Percentiles rank a stretch among this genome's conserved stretches.
These are phyloP conservation scores for Helogale parvula DNA, from an alignment of 2,113 vertebrate genomes.

Conservation along the genomic window DNA sequence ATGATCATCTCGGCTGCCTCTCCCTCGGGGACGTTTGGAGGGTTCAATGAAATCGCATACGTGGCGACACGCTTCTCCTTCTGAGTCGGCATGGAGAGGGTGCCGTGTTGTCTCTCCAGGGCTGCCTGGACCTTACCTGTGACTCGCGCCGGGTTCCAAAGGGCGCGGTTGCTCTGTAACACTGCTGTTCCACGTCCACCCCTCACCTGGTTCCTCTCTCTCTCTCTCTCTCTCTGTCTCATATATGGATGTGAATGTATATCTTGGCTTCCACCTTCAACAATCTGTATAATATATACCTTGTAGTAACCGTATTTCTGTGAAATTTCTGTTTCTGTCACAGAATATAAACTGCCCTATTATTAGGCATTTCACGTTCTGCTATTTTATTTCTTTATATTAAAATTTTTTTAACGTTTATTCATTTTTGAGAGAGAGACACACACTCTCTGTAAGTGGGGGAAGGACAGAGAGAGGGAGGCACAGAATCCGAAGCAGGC, in stretches of 20 bases:
- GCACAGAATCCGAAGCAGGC: too few species aligned
- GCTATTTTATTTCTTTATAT: background rate
- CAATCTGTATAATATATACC: background rate
- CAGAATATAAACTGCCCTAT: background rate
- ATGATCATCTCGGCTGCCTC: fast-evolving
- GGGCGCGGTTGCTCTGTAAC: background rate
- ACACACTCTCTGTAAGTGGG: too few species aligned
- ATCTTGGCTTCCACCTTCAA: background rate
- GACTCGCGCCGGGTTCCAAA: background rate
- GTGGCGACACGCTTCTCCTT: background rate
- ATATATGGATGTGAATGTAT: background rate
- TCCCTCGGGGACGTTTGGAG: background rate
- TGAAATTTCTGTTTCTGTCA: background rate
- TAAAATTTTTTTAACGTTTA: too few species aligned
- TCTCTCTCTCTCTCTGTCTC: too few species aligned
- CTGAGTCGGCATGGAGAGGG: background rate
- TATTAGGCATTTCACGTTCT: background rate
- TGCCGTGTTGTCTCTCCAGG: fast-evolving
- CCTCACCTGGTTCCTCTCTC: background rate
- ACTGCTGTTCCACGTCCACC: fast-evolving
- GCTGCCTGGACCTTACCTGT: fast-evolving
- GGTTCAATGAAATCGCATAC: background rate
- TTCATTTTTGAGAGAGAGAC: background rate
- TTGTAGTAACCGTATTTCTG: background rate
- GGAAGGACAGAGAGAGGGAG: too few species aligned